Conservation (phyloP, 1,140 invertebrate genomes). For the Ptiloglossa arizonensis region DNA sequence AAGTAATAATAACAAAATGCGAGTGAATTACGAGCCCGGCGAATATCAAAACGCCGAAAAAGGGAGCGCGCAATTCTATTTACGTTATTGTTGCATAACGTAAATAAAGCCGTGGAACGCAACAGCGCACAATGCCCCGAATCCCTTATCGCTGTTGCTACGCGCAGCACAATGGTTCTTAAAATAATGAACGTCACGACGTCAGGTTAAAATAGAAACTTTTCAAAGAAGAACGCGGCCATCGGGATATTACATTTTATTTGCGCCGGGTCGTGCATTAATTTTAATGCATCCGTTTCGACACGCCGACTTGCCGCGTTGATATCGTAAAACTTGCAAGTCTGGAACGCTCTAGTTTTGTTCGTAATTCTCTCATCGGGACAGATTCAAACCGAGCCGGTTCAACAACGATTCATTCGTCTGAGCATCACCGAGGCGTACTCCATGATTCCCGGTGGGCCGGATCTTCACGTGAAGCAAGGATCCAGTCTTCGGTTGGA, state of each 20-base stretch:
- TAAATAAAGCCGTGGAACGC: background rate
- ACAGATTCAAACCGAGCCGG: slow-evolving; percentile 68
- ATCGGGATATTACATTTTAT: background rate
- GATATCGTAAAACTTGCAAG: no score
- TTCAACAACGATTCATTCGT: slow-evolving; percentile 73
- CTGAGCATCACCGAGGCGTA: slow-evolving; percentile 85
- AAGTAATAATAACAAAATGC: background rate
- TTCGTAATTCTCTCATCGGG: no score
- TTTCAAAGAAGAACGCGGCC: background rate
- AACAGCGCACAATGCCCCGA: background rate
- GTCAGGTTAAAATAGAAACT: background rate
- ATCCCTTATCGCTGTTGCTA: background rate
- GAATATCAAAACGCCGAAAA: background rate
- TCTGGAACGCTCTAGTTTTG: no score
- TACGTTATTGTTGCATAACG: background rate
- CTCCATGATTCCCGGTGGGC: slow-evolving; percentile 88
- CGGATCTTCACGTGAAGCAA: slow-evolving; percentile 89
- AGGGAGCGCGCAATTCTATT: no score
- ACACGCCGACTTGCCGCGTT: background rate
- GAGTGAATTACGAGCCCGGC: background rate
- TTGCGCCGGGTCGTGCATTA: background rate
- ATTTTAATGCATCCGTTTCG: background rate
- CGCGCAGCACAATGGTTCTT: background rate
- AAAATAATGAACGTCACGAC: background rate
- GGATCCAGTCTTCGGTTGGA: slow-evolving; percentile 87